Percentiles rank a stretch among this genome's conserved stretches.
Conservation (phyloP, 2,113 vertebrate species). For the Grammomys surdaster region DNA sequence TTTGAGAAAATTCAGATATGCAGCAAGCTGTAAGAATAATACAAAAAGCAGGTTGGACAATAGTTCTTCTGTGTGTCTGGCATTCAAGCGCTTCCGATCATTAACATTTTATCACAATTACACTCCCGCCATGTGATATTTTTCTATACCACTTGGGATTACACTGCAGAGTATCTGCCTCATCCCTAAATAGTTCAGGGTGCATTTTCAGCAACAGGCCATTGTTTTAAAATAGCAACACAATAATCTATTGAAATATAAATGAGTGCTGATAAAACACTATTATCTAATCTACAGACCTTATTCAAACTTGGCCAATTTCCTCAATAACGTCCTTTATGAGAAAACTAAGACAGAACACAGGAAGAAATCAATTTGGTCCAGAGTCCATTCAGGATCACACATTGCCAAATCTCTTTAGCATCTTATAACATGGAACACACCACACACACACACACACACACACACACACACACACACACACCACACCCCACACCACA, state of each 20-base stretch:
- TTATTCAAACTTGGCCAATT: background rate
- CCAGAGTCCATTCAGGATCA: background rate
- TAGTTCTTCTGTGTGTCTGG: background rate
- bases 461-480: background rate
- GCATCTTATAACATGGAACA: background rate
- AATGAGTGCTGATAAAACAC: slow-evolving; percentile 45
- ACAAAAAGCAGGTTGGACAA: background rate
- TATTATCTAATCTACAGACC: slow-evolving; percentile 11
- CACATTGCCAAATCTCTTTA: background rate
- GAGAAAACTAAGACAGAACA: slow-evolving; percentile 33
- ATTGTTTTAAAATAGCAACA: slow-evolving; percentile 4
- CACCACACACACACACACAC: background rate
- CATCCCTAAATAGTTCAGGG: background rate
- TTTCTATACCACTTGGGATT: slow-evolving; percentile 14
- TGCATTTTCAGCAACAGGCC: background rate
- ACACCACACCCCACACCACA: background rate
- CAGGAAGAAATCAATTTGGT: background rate
- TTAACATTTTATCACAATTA: background rate
- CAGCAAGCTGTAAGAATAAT: slow-evolving; percentile 1
- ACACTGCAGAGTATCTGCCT: background rate
- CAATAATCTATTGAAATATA: slow-evolving; percentile 25
- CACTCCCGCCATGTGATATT: background rate
- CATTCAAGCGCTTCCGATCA: background rate
- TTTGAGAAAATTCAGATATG: slow-evolving; percentile 18
- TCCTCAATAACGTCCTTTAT: background rate